phyloP scores from a whole-genome alignment of 2,113 vertebrate species.

The Oxyruncus cristatus region DNA sequence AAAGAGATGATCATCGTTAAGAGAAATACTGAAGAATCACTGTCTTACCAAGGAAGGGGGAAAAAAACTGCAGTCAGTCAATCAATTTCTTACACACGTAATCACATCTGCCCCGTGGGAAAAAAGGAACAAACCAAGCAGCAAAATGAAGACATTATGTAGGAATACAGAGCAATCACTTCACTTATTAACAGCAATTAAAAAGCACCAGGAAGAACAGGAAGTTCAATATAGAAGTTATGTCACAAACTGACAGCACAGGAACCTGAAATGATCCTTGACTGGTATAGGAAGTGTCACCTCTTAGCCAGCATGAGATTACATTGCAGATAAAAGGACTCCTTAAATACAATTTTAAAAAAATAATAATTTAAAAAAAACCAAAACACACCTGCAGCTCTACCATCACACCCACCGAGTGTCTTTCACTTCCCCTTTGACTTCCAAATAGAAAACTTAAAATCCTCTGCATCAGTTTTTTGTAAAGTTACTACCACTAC shows the following conservation, averaged over 20 bases:
- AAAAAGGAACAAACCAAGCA: neutral
- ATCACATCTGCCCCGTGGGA: accelerated
- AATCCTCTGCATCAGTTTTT: neutral
- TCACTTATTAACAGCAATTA: neutral
- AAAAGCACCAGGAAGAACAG: neutral
- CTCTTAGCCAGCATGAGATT: neutral
- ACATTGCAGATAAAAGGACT: neutral
- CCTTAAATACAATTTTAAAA: neutral
- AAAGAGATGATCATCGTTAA: neutral
- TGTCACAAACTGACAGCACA: neutral
- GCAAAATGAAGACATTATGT: neutral
- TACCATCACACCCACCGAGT: neutral
- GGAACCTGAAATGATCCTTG: neutral
- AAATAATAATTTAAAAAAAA: neutral
- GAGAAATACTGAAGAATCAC: neutral
- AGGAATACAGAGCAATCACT: neutral
- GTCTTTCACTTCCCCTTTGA: neutral
- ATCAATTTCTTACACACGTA: neutral
- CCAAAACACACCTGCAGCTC: neutral
- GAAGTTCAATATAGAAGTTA: neutral
- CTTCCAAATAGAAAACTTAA: neutral
- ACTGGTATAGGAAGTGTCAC: neutral
- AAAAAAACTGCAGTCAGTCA: neutral
- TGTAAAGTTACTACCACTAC: neutral
- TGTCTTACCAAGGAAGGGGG: neutral